Evolutionary conservation across 2,888 invertebrate species (phyloP).

Genomic region (Girardia tigrina): DNA sequence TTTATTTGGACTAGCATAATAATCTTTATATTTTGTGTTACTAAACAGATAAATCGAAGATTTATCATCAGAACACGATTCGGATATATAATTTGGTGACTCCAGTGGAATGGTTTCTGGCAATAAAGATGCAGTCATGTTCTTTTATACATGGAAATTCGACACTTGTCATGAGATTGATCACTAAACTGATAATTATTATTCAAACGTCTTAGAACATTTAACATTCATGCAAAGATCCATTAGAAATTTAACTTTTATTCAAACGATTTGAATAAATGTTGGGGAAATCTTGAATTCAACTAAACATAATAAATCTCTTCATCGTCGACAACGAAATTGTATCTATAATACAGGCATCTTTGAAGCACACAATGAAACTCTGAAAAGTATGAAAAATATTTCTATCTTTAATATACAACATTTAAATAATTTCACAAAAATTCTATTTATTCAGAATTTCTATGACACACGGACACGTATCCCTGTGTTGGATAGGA

Average conservation of each 20-base stretch:
- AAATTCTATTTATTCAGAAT: neutral
- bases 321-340: neutral
- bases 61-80: neutral
- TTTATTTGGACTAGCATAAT: neutral
- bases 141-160: neutral
- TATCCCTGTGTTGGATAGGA: too few species aligned
- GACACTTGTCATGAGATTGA: neutral
- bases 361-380: neutral
- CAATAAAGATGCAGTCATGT: neutral
- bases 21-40: neutral
- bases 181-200: neutral
- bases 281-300: neutral
- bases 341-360: neutral
- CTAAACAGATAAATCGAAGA: neutral
- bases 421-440: neutral
- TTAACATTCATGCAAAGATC: too few species aligned
- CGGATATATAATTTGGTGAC: neutral
- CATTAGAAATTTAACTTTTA: neutral
- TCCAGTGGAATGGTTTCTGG: neutral
- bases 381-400: neutral
- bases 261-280: neutral
- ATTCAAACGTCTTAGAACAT: neutral
- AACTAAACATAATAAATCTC: neutral
- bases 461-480: neutral
- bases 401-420: neutral